Evolutionary conservation across 2,113 vertebrate genomes (phyloP).

Genomic region (Aphyosemion australe): DNA sequence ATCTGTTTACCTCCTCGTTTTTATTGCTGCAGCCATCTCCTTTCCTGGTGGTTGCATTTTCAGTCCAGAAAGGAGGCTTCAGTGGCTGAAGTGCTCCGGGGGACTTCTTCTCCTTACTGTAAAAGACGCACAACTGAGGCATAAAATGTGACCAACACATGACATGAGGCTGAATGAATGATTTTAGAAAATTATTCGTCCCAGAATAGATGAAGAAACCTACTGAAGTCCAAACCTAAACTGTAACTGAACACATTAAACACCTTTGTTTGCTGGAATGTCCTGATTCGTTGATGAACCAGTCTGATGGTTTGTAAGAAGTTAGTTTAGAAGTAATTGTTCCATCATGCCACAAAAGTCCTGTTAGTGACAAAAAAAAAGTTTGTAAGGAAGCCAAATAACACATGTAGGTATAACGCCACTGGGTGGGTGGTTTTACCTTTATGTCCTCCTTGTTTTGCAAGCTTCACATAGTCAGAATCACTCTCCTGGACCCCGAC

Average conservation of each 20-base stretch:
- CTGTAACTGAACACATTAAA: not conserved
- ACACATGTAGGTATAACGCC: not conserved
- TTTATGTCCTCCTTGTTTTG: constrained; percentile 78
- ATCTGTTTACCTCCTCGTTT: constrained; percentile 72
- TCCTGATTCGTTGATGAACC: constrained; percentile 30
- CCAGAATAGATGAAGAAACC: not conserved
- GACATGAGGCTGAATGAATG: not conserved
- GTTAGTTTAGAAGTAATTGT: constrained; percentile 10
- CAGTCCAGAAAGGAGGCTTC: constrained; percentile 69
- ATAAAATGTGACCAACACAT: constrained; percentile 9
- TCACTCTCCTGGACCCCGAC: constrained; percentile 60
- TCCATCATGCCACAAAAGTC: constrained; percentile 68
- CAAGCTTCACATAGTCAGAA: constrained; percentile 76
- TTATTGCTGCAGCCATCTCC: constrained; percentile 39
- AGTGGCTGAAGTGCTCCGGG: constrained; percentile 45
- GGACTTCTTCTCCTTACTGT: constrained; percentile 51
- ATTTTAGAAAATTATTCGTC: not conserved
- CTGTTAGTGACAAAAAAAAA: constrained; percentile 35
- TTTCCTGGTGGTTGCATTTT: constrained; percentile 68
- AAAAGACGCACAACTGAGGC: constrained; percentile 27
- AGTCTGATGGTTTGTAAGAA: constrained; percentile 56
- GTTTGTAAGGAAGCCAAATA: not conserved
- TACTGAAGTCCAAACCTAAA: constrained; percentile 1
- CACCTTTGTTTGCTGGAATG: constrained; percentile 39
- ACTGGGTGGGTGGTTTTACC: constrained; percentile 42